Percentiles rank a stretch among this genome's conserved stretches.
These are phyloP conservation scores for Rhopalosiphum nymphaeae DNA, from an alignment of 2,888 invertebrate genomes.

Conservation along the genomic window DNA sequence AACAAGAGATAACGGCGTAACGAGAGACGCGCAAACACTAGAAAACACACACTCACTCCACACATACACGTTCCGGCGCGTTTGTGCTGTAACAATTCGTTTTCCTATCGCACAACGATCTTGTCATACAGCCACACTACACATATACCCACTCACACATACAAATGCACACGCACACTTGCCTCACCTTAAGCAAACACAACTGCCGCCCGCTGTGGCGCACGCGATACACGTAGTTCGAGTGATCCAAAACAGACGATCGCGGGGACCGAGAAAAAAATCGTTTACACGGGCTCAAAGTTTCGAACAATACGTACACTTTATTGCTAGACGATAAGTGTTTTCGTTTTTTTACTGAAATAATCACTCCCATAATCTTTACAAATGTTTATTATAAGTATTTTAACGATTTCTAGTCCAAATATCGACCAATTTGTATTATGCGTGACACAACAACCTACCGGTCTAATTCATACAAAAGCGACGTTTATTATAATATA, in stretches of 20 bases:
- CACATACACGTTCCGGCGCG: no score
- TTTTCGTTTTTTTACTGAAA: not conserved
- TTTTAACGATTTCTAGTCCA: not conserved
- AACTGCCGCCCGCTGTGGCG: not conserved
- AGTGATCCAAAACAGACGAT: not conserved
- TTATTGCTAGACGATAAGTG: not conserved
- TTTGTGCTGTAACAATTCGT: constrained; percentile 14
- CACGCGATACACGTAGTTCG: not conserved
- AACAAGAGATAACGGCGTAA: constrained; percentile 47
- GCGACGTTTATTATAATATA: not conserved
- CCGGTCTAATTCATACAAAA: not conserved
- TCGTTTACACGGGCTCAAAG: not conserved
- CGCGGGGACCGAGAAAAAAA: not conserved
- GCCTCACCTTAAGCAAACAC: not conserved
- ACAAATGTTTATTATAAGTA: not conserved
- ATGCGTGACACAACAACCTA: not conserved
- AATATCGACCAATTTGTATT: not conserved
- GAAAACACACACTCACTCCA: not conserved
- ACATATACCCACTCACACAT: not conserved
- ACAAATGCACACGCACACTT: not conserved
- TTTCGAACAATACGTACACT: not conserved
- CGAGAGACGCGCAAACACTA: constrained; percentile 1
- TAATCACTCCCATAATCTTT: not conserved
- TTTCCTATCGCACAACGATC: constrained; percentile 25
- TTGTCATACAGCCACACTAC: not conserved